phyloP scores from a whole-genome alignment of 2,113 vertebrate genomes.

The Pipra filicauda region DNA sequence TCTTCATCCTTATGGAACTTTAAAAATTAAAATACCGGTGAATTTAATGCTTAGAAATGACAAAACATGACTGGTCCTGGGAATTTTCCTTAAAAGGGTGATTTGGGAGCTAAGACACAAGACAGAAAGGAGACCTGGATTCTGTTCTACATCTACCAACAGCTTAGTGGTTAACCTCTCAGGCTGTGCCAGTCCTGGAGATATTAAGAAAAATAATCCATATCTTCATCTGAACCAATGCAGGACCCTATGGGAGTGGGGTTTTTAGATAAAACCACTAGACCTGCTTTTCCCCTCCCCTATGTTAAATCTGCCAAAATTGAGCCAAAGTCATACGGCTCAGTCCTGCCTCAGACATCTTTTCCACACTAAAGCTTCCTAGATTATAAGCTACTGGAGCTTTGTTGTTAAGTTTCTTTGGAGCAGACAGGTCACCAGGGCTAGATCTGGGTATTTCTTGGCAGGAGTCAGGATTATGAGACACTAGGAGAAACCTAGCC shows the following conservation, averaged over 20 bases:
- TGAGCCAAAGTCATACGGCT: background rate
- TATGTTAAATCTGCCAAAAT: background rate
- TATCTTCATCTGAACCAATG: background rate
- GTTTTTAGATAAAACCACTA: background rate
- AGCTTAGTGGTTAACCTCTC: background rate
- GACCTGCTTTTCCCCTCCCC: background rate
- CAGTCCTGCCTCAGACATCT: background rate
- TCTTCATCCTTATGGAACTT: conserved; percentile 15
- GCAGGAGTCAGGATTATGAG: background rate
- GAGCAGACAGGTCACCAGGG: background rate
- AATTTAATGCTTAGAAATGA: conserved; percentile 24
- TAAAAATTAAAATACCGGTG: conserved; percentile 34
- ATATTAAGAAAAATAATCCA: conserved; percentile 1
- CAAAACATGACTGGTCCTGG: background rate
- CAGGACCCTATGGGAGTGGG: background rate
- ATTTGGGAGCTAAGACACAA: background rate
- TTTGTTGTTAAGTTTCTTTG: background rate
- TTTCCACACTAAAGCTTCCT: background rate
- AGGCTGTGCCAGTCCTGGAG: background rate
- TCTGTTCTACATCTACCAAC: background rate
- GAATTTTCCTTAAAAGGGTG: conserved; percentile 20
- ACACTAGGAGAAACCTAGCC: background rate
- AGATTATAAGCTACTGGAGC: background rate
- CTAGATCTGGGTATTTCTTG: background rate
- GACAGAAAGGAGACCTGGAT: background rate